Evolutionary conservation across 2,113 vertebrate genomes (phyloP).

Genomic region (Xenopus borealis): DNA sequence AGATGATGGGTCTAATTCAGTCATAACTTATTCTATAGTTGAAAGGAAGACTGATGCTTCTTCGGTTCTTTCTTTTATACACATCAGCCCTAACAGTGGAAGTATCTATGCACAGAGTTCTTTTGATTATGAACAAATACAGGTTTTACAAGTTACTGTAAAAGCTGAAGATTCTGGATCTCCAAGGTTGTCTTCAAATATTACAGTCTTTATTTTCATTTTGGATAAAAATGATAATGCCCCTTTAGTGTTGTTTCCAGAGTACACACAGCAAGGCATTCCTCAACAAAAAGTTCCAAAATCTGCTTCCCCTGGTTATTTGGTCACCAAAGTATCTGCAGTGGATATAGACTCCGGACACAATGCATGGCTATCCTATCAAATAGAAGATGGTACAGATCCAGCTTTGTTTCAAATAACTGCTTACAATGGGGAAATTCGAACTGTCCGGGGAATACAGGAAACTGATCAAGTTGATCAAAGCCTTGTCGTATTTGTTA

Average conservation of each 20-base stretch:
- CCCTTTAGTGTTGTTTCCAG: slow-evolving; percentile 46
- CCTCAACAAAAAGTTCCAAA: slow-evolving; percentile 35
- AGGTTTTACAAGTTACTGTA: slow-evolving; percentile 53
- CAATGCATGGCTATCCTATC: slow-evolving; percentile 53
- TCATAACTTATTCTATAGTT: slow-evolving; percentile 69
- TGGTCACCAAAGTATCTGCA: slow-evolving; percentile 64
- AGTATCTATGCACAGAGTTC: slow-evolving; percentile 59
- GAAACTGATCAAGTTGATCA: slow-evolving; percentile 48
- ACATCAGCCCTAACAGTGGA: slow-evolving; percentile 56
- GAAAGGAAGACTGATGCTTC: slow-evolving; percentile 52
- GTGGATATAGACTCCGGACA: slow-evolving; percentile 58
- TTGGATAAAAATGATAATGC: slow-evolving; percentile 70
- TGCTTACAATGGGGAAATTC: slow-evolving; percentile 55
- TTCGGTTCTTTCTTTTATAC: slow-evolving; percentile 70
- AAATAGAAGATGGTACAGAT: slow-evolving; percentile 47
- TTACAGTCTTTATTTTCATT: slow-evolving; percentile 47
- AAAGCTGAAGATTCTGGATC: slow-evolving; percentile 45
- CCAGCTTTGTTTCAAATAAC: slow-evolving; percentile 52
- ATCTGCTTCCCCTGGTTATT: slow-evolving; percentile 27
- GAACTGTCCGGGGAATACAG: slow-evolving; percentile 42
- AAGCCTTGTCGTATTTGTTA: slow-evolving; percentile 50
- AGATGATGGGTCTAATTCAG: slow-evolving; percentile 54
- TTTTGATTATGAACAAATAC: slow-evolving; percentile 62
- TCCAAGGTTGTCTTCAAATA: slow-evolving; percentile 35
- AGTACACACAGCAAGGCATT: slow-evolving; percentile 28